phyloP scores from a whole-genome alignment of 1,140 invertebrate genomes.

The Tetranychus urticae region DNA sequence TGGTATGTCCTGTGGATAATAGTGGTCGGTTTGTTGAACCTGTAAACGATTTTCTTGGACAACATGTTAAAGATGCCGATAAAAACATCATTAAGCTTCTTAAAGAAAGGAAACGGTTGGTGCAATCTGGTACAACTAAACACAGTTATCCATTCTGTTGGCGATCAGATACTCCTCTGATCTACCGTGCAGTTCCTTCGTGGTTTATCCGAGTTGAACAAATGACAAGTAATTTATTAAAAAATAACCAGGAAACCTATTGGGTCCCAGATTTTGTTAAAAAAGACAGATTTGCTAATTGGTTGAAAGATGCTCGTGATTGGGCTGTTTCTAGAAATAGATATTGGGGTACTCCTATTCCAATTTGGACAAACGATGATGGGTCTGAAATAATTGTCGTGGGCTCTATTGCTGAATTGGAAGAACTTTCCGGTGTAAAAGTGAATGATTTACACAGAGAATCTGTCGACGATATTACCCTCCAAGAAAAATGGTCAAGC shows the following conservation, averaged over 20 bases:
- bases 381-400: slow-evolving; percentile 74
- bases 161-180: slow-evolving; percentile 92
- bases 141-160: slow-evolving; percentile 99
- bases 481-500: slow-evolving; percentile 52
- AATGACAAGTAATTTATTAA: slow-evolving; percentile 52
- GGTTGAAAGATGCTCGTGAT: slow-evolving; percentile 86
- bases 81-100: slow-evolving; percentile 63
- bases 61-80: slow-evolving; percentile 75
- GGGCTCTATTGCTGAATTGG: slow-evolving; percentile 75
- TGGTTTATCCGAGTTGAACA: slow-evolving; percentile 93
- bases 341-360: slow-evolving; percentile 98
- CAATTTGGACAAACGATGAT: slow-evolving; percentile 85
- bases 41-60: slow-evolving; percentile 65
- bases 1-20: slow-evolving; percentile 82
- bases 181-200: slow-evolving; percentile 85
- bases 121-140: slow-evolving; percentile 49
- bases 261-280: slow-evolving; percentile 98
- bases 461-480: slow-evolving; percentile 69
- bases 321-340: slow-evolving; percentile 93
- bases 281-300: slow-evolving; percentile 96
- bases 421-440: slow-evolving; percentile 49
- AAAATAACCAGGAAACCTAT: slow-evolving; percentile 62
- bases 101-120: slow-evolving; percentile 44
- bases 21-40: slow-evolving; percentile 61
- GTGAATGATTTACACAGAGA: slow-evolving; percentile 85